Evolutionary conservation across 2,113 vertebrate genomes (phyloP).

Genomic region (Felis catus): DNA sequence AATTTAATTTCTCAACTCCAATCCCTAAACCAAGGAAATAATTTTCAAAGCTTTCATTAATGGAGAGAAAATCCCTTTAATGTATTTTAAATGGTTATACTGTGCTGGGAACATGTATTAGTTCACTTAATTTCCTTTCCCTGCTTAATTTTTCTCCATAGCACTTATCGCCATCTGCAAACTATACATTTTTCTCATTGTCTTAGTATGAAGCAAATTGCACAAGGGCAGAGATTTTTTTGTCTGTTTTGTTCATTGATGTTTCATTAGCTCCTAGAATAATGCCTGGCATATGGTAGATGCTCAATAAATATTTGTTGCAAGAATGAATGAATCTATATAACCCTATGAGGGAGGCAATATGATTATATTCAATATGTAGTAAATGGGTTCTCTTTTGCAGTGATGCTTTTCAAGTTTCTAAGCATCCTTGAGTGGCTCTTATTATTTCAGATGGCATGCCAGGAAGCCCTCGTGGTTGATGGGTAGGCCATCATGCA

Average conservation of each 20-base stretch:
- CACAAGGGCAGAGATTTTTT: conserved; percentile 1
- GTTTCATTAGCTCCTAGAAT: neutral
- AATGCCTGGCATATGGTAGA: neutral
- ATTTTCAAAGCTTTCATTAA: conserved; percentile 45
- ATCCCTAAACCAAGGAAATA: neutral
- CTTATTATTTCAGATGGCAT: neutral
- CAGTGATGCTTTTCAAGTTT: conserved; percentile 31
- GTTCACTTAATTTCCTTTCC: conserved; percentile 1
- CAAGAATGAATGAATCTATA: neutral
- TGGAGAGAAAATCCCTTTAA: neutral
- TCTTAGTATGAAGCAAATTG: neutral
- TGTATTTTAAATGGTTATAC: conserved; percentile 42
- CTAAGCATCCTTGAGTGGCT: neutral
- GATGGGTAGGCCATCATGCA: neutral
- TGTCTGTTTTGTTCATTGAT: neutral
- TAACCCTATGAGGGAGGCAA: neutral
- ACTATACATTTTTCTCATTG: neutral
- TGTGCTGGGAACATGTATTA: neutral
- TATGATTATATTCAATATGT: neutral
- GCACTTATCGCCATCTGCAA: neutral
- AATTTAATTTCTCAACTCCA: conserved; percentile 24
- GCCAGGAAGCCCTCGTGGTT: neutral
- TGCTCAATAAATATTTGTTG: neutral
- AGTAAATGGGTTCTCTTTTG: conserved; percentile 27
- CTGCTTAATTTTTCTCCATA: neutral